Base-by-base conservation (phyloP, 2,797 vertebrate species). In the Sebastiscus tertius region DNA sequence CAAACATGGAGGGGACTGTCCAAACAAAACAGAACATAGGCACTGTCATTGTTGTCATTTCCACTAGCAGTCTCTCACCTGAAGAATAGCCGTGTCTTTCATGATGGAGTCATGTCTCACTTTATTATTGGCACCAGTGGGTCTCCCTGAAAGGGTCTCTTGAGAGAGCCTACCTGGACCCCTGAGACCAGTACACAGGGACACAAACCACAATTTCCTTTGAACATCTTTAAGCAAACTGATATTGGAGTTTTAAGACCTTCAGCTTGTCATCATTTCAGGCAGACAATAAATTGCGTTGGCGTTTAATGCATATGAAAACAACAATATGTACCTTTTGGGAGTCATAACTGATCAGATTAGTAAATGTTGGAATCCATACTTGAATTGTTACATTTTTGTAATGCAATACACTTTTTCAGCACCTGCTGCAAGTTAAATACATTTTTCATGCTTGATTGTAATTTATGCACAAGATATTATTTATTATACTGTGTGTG, bases 81-180 rank as follows among this genome's bases (percentile, higher is more conserved):
- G 88, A n/a, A n/a, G 5, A 18, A 54, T 1, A 8, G 22, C 90
- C 0, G 31, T 0, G 0, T 96, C 96, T 87, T 87, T 96, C 26
- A 87, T 90, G 18, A 83, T 0, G 0, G 90, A 79, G 0, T 97
- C 96, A 0, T 13, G 75, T 78, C 88, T 95, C 81, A 69, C 29
- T 91, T 92, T 95, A 56, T 58, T 49, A 0, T 31, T 26, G 0
- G 42, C 3, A 60, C 24, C 59, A 13, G 24, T 27, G 0, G 64
- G 81, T 90, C 76, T 94, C 59, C 75, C 87, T 11, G 88, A 88
- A 36, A 39, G 81, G 20, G 77, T 93, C 10, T 97, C 96, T 4
- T 83, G 91, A 13, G 91, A 85, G 1, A 66, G 3, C 81, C 93
- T 96, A 29, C 67, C 11, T 14, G 29, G 55, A 80, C 14, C 42